These are phyloP conservation scores for Cyclura pinguis DNA, from an alignment of 2,797 vertebrate species.

Conservation along the genomic window DNA sequence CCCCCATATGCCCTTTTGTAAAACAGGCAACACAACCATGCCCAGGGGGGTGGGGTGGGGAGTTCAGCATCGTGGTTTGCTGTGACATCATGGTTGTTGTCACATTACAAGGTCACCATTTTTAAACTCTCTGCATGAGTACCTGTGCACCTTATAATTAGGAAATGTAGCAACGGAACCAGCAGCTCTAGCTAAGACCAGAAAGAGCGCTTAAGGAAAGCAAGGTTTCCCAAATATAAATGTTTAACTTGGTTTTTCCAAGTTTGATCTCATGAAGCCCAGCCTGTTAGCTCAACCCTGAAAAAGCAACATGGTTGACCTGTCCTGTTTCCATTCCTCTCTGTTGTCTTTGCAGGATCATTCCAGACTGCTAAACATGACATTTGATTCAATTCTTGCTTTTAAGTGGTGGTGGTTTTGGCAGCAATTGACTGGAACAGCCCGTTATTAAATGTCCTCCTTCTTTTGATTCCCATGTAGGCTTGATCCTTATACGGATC, in stretches of 20 bases:
- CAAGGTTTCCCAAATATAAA: no score
- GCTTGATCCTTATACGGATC: conserved; percentile 91
- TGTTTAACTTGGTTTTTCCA: neutral
- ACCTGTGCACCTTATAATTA: neutral
- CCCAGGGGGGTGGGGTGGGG: no score
- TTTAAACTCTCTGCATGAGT: neutral
- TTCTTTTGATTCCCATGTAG: conserved; percentile 78
- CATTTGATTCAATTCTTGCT: neutral
- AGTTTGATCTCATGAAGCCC: neutral
- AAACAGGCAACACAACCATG: neutral
- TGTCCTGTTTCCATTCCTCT: neutral
- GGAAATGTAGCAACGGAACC: neutral
- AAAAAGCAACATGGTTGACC: neutral
- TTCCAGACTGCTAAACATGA: neutral
- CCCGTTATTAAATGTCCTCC: conserved; percentile 33
- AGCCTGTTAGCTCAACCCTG: neutral
- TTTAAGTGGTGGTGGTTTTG: neutral
- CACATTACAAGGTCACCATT: no score
- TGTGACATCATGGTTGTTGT: no score
- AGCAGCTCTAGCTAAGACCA: no score
- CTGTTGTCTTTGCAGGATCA: neutral
- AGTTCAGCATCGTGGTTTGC: neutral
- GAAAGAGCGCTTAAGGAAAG: neutral
- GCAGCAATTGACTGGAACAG: neutral
- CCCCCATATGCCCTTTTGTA: neutral